Base-by-base conservation (phyloP, 2,888 invertebrate genomes). In the Lasioglossum morio region DNA sequence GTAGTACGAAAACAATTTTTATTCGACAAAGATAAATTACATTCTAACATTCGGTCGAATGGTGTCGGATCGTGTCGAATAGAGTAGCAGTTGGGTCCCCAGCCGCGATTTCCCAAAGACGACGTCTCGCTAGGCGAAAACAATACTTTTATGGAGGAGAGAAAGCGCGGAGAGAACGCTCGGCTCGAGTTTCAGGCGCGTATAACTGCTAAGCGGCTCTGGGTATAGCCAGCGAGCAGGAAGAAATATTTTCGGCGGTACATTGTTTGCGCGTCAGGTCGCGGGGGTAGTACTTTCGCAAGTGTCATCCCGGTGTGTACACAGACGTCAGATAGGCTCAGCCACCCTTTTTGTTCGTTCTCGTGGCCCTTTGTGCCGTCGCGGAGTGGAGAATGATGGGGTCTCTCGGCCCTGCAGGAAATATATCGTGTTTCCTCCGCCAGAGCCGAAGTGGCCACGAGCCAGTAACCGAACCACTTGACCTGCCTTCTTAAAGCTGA, bases 221-320 rank as follows among this genome's bases (percentile, higher is more conserved):
- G 16, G 76, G 46, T 48, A 53, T 23, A 34, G n/a, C 34, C n/a
- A 3, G 5, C 60, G 40, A 60, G 73, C 79, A 40, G 63, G 79
- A 82, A 84, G 81, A 86, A 84, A 87, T 86, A 90, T 87, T 89
- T 90, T 89, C 75, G 85, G 76, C 30, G 83, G 86, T 85, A 82
- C 83, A 87, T 87, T 90, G 87, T 87, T 76, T 77, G 85, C 83
- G 76, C 72, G 88, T 81, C 88, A 73, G 82, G 82, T 81, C 87
- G 83, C 77, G 79, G 23, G 23, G 76, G 37, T 77, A 72, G 30
- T 76, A 73, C 69, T 82, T 81, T 79, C 82, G 16, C 79, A 63
- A 72, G 72, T 72, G 83, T 84, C 86, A 76, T 81, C 84, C 74
- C 14, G 40, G 30, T 72, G 81, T 77, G 87, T 70, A 77, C 82